Percentiles rank a stretch among this genome's conserved stretches.
Conservation (phyloP, 2,888 invertebrate genomes). For the Leptothorax acervorum region DNA sequence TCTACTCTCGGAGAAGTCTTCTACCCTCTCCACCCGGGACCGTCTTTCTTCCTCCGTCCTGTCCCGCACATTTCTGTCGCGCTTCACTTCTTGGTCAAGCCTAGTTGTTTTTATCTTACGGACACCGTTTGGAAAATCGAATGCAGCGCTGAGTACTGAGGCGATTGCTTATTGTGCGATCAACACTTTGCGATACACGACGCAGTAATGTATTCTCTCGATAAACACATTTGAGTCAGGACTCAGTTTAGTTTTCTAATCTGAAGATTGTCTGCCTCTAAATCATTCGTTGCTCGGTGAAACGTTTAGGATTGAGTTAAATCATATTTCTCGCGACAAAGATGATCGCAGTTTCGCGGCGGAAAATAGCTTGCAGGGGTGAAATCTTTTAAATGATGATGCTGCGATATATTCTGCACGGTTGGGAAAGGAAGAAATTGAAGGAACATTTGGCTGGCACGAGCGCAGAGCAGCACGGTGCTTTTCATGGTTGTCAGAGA, state of each 20-base stretch:
- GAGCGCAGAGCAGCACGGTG: slow-evolving; percentile 42
- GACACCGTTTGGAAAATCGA: slow-evolving; percentile 60
- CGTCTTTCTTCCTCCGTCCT: slow-evolving; percentile 49
- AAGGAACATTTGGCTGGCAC: slow-evolving; percentile 69
- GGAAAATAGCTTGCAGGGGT: background rate
- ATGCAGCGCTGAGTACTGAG: slow-evolving; percentile 29
- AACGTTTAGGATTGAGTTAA: background rate
- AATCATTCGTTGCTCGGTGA: slow-evolving; percentile 9
- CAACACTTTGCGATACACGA: slow-evolving; percentile 20
- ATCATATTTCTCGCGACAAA: background rate
- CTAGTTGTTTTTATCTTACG: slow-evolving; percentile 51
- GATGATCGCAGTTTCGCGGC: background rate
- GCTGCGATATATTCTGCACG: slow-evolving; percentile 17
- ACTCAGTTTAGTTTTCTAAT: background rate
- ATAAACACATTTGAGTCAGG: background rate
- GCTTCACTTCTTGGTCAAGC: slow-evolving; percentile 4
- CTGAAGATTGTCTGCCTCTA: background rate
- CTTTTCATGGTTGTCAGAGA: slow-evolving; percentile 64
- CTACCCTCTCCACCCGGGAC: slow-evolving; percentile 55
- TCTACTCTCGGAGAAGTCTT: slow-evolving; percentile 72
- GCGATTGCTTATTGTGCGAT: slow-evolving; percentile 16
- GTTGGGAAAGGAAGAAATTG: slow-evolving; percentile 49
- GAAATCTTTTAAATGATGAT: background rate
- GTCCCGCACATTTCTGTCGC: slow-evolving; percentile 50
- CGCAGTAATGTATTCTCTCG: background rate